Percentiles rank a stretch among this genome's conserved stretches.
Evolutionary conservation across 2,113 vertebrate genomes (phyloP).

Genomic region (Mastomys coucha): DNA sequence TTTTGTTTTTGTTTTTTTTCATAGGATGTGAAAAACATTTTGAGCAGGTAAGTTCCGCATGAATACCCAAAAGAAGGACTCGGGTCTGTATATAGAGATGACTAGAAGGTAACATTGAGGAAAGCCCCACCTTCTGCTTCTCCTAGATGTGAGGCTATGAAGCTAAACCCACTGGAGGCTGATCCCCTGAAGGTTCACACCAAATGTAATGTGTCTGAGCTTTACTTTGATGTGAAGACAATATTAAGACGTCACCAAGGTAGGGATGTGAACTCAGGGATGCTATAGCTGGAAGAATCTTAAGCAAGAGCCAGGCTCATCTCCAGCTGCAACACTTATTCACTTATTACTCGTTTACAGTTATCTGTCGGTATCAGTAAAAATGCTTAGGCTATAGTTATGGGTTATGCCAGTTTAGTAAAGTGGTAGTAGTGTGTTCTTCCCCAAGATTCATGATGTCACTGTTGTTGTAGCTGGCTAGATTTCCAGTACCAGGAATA

Average conservation of each 20-base stretch:
- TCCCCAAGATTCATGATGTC: background rate
- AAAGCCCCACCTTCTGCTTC: background rate
- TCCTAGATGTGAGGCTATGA: conserved; percentile 47
- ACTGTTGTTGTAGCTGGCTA: background rate
- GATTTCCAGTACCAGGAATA: background rate
- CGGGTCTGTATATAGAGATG: background rate
- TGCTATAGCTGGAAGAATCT: background rate
- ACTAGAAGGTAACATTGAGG: background rate
- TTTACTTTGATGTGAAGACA: conserved; percentile 62
- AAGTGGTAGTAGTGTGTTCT: background rate
- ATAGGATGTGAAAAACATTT: conserved; percentile 59
- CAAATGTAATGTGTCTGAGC: conserved; percentile 34
- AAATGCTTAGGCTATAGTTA: background rate
- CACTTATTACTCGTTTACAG: background rate
- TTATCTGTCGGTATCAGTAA: background rate
- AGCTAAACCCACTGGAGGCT: background rate
- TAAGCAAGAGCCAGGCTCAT: background rate
- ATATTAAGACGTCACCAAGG: conserved; percentile 53
- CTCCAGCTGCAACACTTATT: background rate
- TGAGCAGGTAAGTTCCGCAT: conserved; percentile 55
- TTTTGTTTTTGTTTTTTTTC: conserved; percentile 8
- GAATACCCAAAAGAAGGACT: background rate
- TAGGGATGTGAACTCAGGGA: background rate
- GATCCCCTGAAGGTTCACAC: background rate
- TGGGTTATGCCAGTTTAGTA: background rate